These are phyloP conservation scores for Spatulosminthurus flaviceps DNA, from an alignment of 2,888 invertebrate genomes.

Conservation along the genomic window DNA sequence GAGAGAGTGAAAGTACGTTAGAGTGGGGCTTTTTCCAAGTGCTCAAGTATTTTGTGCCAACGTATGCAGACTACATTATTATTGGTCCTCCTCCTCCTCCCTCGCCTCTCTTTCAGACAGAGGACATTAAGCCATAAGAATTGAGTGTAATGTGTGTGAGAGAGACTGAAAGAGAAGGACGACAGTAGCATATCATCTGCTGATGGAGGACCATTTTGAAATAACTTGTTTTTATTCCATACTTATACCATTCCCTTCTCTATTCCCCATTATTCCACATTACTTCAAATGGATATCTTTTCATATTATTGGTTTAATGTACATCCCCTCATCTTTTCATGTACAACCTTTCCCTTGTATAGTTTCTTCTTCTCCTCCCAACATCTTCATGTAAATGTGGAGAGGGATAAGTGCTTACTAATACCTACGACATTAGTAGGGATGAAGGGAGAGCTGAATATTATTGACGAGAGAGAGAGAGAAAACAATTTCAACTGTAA, in stretches of 20 bases:
- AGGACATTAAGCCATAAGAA: slow-evolving; percentile 2
- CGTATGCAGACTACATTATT: background rate
- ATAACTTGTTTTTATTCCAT: background rate
- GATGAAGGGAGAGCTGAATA: too few relatives aligned
- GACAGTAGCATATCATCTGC: background rate
- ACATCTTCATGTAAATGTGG: too few relatives aligned
- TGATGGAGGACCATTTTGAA: background rate
- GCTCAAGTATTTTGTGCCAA: background rate
- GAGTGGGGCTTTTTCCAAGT: background rate
- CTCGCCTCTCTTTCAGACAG: too few relatives aligned
- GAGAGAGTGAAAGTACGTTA: slow-evolving; percentile 18
- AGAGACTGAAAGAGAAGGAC: background rate
- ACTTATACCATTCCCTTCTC: background rate
- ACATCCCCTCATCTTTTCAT: too few relatives aligned
- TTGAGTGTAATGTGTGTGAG: slow-evolving; percentile 9
- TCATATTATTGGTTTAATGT: too few relatives aligned
- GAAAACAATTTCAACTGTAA: too few relatives aligned
- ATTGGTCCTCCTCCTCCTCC: background rate
- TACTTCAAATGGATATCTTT: too few relatives aligned
- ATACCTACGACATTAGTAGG: too few relatives aligned
- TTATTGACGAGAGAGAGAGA: too few relatives aligned
- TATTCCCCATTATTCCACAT: background rate
- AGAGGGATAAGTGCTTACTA: too few relatives aligned
- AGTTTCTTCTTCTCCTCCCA: too few relatives aligned
- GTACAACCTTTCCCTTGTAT: too few relatives aligned